Evolutionary conservation across 2,113 vertebrate species (phyloP).

Genomic region (Hemicordylus capensis): DNA sequence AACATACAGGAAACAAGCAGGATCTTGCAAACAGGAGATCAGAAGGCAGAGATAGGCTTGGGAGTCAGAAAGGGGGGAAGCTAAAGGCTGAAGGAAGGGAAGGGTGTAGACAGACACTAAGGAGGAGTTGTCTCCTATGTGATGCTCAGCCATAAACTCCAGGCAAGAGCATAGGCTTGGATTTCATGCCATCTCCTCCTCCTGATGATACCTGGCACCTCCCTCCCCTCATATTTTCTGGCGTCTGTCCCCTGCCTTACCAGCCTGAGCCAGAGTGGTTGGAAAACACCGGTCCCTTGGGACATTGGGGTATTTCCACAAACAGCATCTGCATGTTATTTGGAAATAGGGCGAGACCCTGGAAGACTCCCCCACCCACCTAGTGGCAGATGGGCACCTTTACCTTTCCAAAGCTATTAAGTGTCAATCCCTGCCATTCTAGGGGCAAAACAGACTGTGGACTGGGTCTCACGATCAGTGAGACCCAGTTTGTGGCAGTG

Average conservation of each 20-base stretch:
- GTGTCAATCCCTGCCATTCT: neutral
- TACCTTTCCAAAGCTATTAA: neutral
- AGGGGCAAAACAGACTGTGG: no score
- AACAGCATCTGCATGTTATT: neutral
- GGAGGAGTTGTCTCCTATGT: neutral
- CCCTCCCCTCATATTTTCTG: accelerated
- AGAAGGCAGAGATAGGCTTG: neutral
- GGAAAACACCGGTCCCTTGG: constrained; percentile 18
- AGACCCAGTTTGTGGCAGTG: no score
- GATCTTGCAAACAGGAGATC: neutral
- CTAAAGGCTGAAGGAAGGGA: neutral
- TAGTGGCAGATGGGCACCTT: constrained; percentile 7
- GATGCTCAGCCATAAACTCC: neutral
- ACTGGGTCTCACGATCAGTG: no score
- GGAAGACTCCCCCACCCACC: neutral
- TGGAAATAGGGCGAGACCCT: neutral
- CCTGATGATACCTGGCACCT: neutral
- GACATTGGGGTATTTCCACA: constrained; percentile 25
- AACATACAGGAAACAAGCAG: no score
- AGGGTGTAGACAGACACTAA: neutral
- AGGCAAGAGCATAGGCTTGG: neutral
- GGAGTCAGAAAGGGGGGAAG: no score
- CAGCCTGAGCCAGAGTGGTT: neutral
- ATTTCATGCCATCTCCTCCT: neutral
- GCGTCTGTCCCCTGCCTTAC: neutral